Percentiles rank a stretch among this genome's conserved stretches.
Conservation (phyloP, 2,888 invertebrate species). For the Steinernema carpocapsae region DNA sequence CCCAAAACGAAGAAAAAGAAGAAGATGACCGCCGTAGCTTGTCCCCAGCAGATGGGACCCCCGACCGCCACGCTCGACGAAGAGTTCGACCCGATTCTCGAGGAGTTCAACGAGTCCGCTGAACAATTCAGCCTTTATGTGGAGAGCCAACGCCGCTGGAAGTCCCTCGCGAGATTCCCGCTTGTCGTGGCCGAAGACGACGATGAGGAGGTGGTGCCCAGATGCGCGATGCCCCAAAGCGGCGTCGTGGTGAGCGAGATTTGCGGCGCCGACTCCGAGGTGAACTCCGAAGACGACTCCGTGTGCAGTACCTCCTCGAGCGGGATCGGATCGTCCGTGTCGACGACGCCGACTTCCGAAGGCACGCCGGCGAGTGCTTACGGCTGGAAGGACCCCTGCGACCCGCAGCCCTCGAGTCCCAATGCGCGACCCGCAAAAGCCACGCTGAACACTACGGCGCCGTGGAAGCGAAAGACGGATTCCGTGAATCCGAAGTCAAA, state of each 20-base stretch:
- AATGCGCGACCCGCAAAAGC: background rate
- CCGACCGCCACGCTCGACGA: slow-evolving; percentile 27
- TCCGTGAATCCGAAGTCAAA: background rate
- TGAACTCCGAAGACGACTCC: slow-evolving; percentile 24
- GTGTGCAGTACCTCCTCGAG: slow-evolving; percentile 28
- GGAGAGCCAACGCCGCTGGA: slow-evolving; percentile 23
- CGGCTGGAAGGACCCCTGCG: slow-evolving; percentile 20
- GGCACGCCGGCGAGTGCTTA: background rate
- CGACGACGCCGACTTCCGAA: slow-evolving; percentile 30
- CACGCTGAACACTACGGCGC: slow-evolving; percentile 11
- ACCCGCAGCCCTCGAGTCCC: slow-evolving; percentile 24
- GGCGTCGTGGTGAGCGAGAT: background rate
- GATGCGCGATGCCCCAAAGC: background rate
- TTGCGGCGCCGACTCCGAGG: slow-evolving; percentile 15
- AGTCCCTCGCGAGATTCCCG: slow-evolving; percentile 20
- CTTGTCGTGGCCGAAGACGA: slow-evolving; percentile 25
- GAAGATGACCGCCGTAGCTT: slow-evolving; percentile 27
- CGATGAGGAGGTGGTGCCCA: slow-evolving; percentile 5
- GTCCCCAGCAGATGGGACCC: slow-evolving; percentile 15
- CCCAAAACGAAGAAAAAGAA: too few species aligned
- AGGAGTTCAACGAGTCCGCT: slow-evolving; percentile 27
- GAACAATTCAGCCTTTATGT: slow-evolving; percentile 26
- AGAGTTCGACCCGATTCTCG: slow-evolving; percentile 35
- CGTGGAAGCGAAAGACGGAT: slow-evolving; percentile 15
- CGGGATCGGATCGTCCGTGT: slow-evolving; percentile 25